Conservation (phyloP, 2,888 invertebrate species). For the Athalia rosae region DNA sequence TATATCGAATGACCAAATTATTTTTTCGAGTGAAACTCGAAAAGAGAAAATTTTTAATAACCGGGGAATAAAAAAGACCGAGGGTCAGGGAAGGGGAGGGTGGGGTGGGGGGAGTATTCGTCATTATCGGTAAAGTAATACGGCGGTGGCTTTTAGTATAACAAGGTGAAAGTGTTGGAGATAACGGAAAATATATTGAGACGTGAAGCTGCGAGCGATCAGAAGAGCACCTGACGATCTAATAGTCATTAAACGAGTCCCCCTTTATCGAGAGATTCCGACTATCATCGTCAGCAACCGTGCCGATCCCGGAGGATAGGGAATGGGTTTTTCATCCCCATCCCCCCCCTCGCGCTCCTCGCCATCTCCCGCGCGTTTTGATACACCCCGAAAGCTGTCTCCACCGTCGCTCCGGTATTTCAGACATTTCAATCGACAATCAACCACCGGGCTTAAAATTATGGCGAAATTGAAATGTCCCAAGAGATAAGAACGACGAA, state of each 20-base stretch:
- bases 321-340: slow-evolving; percentile 8
- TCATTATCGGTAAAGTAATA: too few species aligned
- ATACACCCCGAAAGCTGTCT: not conserved
- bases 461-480: slow-evolving; percentile 29
- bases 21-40: too few species aligned
- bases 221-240: slow-evolving; percentile 38
- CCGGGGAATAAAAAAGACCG: too few species aligned
- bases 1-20: too few species aligned
- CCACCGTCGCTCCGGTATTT: not conserved
- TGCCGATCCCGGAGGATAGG: not conserved
- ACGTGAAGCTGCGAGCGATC: not conserved
- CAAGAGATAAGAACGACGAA: not conserved
- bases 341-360: not conserved
- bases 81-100: too few species aligned
- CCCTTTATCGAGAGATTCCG: slow-evolving; percentile 49
- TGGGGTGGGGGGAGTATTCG: too few species aligned
- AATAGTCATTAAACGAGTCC: slow-evolving; percentile 35
- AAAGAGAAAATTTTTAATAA: too few species aligned
- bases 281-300: slow-evolving; percentile 1
- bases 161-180: not conserved
- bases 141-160: not conserved
- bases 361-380: not conserved
- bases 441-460: not conserved
- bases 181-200: too few species aligned
- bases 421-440: slow-evolving; percentile 30